Evolutionary conservation across 2,113 vertebrate species (phyloP), one percentile per base, ranked within the genome.

Genomic region (Eonycteris spelaea): DNA sequence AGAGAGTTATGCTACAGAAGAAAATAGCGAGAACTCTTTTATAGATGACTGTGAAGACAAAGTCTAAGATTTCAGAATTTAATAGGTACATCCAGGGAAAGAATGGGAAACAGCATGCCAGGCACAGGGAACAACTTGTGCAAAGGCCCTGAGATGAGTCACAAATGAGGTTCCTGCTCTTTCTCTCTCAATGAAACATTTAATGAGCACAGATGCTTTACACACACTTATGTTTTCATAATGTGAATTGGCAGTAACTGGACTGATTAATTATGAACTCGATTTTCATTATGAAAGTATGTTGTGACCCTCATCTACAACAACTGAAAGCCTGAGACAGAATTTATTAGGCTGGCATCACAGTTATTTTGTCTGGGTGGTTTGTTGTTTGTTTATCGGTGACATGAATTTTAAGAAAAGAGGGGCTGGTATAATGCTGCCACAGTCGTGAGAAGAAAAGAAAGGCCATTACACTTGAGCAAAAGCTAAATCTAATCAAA

Each of bases 331-430:
- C 35, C 35, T 8, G 43, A 90, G 74, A 87, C 63, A 78, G 40
- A 75, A 82, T 75, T 78, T 94, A 84, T 67, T 92, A 92, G 68
- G 13, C 13, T 83, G 57, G 30, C 38, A 92, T 94, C 48, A 93
- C 33, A 86, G 65, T 95, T 74, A 73, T 21, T 77, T 85, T 91
- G 14, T 79, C 73, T 57, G 26, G 4, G 45, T n/a, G 5, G 33
- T 70, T 71, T 80, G 24, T n/a, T 96, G 30, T 59, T 91, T 43
- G 16, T 53, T 95, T 93, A 91, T 70, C 2, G 2, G 22, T 40
- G 3, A 38, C 51, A 75, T 13, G 13, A 74, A 75, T 90, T 96
- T 92, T 83, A 79, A 94, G 74, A 90, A 93, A 84, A 87, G 13
- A 74, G 3, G 19, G 33, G 22, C 26, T 30, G 5, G 43, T 14